Conservation (phyloP, 2,888 invertebrate genomes). For the Idaea aversata region DNA sequence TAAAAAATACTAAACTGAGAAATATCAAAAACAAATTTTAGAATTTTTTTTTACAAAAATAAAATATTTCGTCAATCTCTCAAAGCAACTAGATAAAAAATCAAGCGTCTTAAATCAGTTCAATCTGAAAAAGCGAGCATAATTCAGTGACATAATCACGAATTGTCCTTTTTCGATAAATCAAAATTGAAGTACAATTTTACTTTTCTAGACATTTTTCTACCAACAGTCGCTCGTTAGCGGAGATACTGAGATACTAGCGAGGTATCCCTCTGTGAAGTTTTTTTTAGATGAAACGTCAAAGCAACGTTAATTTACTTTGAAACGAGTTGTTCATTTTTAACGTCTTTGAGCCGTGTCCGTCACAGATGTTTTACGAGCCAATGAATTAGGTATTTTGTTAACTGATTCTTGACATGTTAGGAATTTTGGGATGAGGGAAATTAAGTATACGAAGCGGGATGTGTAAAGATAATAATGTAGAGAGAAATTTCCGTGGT, state of each 20-base stretch:
- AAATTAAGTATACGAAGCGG: neutral
- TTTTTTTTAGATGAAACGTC: slow-evolving; percentile 14
- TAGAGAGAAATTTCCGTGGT: neutral
- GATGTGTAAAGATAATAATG: neutral
- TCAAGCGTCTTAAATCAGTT: neutral
- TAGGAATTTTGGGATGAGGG: neutral
- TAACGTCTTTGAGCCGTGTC: slow-evolving; percentile 4
- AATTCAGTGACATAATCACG: neutral
- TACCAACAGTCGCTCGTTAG: slow-evolving; percentile 1
- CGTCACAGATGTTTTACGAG: slow-evolving; percentile 2
- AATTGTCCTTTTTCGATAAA: neutral
- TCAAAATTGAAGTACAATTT: neutral
- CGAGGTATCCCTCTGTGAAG: slow-evolving; percentile 2
- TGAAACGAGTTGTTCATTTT: slow-evolving; percentile 14
- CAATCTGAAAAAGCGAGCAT: neutral
- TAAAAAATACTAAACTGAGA: no score
- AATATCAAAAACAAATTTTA: no score
- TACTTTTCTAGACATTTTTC: neutral
- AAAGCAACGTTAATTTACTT: slow-evolving; percentile 14
- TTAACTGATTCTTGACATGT: neutral
- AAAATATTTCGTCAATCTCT: neutral
- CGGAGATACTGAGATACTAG: neutral
- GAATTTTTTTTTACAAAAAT: neutral
- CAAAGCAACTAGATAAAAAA: neutral
- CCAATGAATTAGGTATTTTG: slow-evolving; percentile 4